Base-by-base conservation (phyloP, 2,797 vertebrate genomes). In the Pagetopsis macropterus region DNA sequence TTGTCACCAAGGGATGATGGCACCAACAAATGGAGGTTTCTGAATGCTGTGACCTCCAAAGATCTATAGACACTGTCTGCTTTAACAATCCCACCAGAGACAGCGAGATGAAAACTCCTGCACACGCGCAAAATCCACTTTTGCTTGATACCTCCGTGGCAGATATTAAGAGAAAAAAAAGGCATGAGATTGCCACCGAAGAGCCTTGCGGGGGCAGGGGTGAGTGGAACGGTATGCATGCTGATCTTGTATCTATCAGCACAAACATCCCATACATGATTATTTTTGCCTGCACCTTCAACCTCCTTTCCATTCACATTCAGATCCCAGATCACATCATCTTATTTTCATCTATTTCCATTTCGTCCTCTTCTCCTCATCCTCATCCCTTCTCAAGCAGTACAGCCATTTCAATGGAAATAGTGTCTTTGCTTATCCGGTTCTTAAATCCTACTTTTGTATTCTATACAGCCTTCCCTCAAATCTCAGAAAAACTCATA, bases 161-260 rank as follows among this genome's bases (percentile, higher is more conserved):
- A 87, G 87, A 87, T 84, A 88, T 87, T 86, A 81, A 66, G 69
- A 60, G 49, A 2, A 62, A 82, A 72, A 83, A 85, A 68, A 61
- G 79, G 49, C 66, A 61, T 79, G 81, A 88, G 80, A 91, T 91
- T 86, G 79, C 89, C 52, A 49, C 69, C 37, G 31, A 88, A 87
- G 84, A 84, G 87, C 70, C 69, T 82, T 83, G 82, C 55, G 49
- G 79, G 78, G 80, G 60, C 79, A 84, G 41, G 58, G 80, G 74
- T 88, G 84, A 86, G 71, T 19, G 59, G 63, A 85, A 77, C 64
- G 74, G 71, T 55, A 84, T 86, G 87, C 89, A 90, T 92, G 83
- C 88, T 88, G 82, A 88, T 90, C 76, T 75, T 88, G 84, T 84
- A 80, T 89, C 87, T 72, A 88, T 90, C 90, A 84, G 86, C 65